Base-by-base conservation (phyloP, 2,113 vertebrate species). In the Carettochelys insculpta region DNA sequence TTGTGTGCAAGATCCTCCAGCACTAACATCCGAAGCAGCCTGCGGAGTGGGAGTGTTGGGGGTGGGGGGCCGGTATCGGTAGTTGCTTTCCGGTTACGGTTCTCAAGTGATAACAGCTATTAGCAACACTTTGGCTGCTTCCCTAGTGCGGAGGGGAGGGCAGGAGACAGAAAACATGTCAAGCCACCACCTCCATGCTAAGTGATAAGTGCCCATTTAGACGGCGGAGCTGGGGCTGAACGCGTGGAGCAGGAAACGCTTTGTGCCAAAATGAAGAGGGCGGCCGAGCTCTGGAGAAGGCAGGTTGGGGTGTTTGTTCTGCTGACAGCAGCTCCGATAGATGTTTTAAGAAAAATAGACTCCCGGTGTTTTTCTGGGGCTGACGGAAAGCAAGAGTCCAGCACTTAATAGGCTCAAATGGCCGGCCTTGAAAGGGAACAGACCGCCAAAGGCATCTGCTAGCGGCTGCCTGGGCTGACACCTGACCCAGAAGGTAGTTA, bases 191-290 rank as follows among this genome's bases (percentile, higher is more conserved):
- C 96, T 97, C 95, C 95, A 94, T 97, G 97, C 96, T 97, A 97
- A 97, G 95, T 97, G 97, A 98, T 97, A 98, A 97, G 97, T 97
- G 97, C 96, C 97, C 97, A 97, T 98, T 98, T 97, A 97, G 95
- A 83, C 3, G 34, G 97, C 95, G 95, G 97, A 97, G 96, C 96
- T 97, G 97, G 97, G 95, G 96, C 96, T 92, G 92, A 96, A 96
- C 92, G 89, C 96, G 95, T 96, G 97, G 95, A 83, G 91, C 95
- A 95, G 92, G 82, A 93, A 97, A 96, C 96, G 96, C 92, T 97
- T 97, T 97, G 88, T 86, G 82, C 94, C 83, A 71, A 89, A 95
- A 93, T 61, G 88, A 90, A 43, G 77, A 93, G 94, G 88, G 94
- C 45, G 93, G 95, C 89, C 92, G 92, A 95, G 77, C 92, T 92